Evolutionary conservation across 2,113 vertebrate species (phyloP), one percentile per base, ranked within the genome.

Genomic region (Rhegmatorhina hoffmannsi): DNA sequence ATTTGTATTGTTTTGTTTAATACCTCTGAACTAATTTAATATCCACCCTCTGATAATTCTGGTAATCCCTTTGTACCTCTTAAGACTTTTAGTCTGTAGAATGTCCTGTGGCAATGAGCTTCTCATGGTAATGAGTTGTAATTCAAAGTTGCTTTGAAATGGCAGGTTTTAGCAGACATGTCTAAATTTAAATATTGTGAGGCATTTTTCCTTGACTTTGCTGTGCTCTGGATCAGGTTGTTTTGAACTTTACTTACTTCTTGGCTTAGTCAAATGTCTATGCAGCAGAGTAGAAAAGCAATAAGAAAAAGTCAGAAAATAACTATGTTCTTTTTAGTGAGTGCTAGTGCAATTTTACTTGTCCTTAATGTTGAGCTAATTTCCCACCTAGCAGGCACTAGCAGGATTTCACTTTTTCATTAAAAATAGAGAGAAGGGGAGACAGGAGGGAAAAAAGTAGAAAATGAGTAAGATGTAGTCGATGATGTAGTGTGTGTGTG

Each of bases 361-460:
- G 64, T 96, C 66, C 74, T 94, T 96, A 96, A 74, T 69, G 78
- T 95, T 64, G n/a, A 92, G 70, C 77, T 97, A 83, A 96, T 97
- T 97, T 97, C 72, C 75, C 93, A 89, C 95, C 83, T 90, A 72
- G 34, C 47, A 91, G 52, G 25, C 68, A 44, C 23, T 58, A 86
- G 52, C 76, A 92, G 25, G 96, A 93, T 96, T 96, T 97, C 72
- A 84, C 52, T 84, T 90, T 89, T 97, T 91, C 87, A 91, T 92
- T 96, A 80, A 69, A 79, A 91, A 56, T 16, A 81, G 33, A 82
- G 88, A 84, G 26, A 16, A 17, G 5, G 16, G 6, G 36, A 40
- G 15, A 69, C 17, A 56, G 11, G 3, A 15, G 13, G 11, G 13
- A 2, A 7, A 7, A 36, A 78, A 80, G 49, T 77, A 60, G 31